Conservation (phyloP, 2,888 invertebrate species). For the Luperina testacea region DNA sequence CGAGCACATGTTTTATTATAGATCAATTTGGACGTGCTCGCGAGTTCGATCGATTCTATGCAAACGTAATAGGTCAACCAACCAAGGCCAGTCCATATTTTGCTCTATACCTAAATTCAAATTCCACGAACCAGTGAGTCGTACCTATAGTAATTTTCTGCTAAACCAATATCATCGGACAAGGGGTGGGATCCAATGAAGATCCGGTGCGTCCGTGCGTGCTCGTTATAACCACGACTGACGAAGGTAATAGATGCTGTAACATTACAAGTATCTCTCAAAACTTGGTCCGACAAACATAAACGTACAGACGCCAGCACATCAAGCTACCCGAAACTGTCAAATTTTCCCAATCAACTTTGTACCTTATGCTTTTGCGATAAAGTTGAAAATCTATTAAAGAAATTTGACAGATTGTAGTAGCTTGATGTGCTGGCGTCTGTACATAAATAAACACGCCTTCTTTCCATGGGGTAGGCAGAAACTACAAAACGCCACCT, state of each 20-base stretch:
- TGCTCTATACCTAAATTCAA: neutral
- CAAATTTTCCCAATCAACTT: too few species aligned
- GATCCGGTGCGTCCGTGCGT: neutral
- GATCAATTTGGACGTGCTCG: neutral
- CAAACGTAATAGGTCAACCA: constrained; percentile 13
- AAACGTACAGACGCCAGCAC: too few species aligned
- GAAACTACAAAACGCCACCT: neutral
- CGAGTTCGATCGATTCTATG: constrained; percentile 28
- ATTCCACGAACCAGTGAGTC: constrained; percentile 3
- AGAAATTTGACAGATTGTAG: too few species aligned
- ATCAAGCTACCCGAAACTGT: too few species aligned
- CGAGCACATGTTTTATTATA: neutral
- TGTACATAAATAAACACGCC: neutral
- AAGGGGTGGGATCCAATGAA: neutral
- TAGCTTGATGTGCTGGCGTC: too few species aligned
- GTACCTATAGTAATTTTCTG: constrained; percentile 7
- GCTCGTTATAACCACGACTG: neutral
- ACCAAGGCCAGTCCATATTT: constrained; percentile 21
- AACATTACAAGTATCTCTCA: neutral
- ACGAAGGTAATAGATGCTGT: neutral
- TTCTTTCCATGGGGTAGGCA: neutral
- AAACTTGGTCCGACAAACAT: neutral
- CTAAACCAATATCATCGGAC: neutral
- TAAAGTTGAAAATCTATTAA: too few species aligned
- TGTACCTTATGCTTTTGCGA: too few species aligned